Conservation (phyloP, 1,140 invertebrate species). For the Drosophila takahashii region DNA sequence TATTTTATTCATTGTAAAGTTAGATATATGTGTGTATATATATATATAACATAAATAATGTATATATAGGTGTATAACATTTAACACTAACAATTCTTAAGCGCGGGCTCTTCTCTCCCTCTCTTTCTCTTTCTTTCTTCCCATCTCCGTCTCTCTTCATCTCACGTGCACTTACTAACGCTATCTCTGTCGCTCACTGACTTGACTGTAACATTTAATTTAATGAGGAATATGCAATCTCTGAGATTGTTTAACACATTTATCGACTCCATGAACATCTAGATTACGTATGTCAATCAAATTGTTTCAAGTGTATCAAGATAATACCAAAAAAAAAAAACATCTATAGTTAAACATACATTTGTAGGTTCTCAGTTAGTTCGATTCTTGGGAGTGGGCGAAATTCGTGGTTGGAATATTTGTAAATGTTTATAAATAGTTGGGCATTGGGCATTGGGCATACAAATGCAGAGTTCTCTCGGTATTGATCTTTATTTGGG, state of each 20-base stretch:
- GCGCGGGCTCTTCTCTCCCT: constrained; percentile 19
- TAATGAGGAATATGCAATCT: constrained; percentile 64
- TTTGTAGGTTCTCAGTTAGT: constrained; percentile 27
- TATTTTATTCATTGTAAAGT: constrained; percentile 51
- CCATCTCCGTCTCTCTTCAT: constrained; percentile 12
- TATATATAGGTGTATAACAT: constrained; percentile 50
- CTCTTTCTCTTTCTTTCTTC: constrained; percentile 19
- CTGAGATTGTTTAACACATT: constrained; percentile 67
- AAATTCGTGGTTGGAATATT: constrained; percentile 62
- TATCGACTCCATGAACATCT: constrained; percentile 37
- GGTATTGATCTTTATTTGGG: constrained; percentile 13
- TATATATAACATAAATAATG: constrained; percentile 47
- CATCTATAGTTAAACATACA: constrained; percentile 5
- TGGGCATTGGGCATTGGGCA: constrained; percentile 20
- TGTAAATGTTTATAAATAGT: constrained; percentile 51
- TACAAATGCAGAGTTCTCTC: constrained; percentile 57
- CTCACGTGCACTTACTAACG: constrained; percentile 13
- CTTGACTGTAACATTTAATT: constrained; percentile 38
- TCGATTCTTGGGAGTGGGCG: constrained; percentile 42
- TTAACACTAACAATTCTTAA: constrained; percentile 50
- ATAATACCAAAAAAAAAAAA: constrained; percentile 17
- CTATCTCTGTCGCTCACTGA: constrained; percentile 27
- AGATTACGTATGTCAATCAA: constrained; percentile 47
- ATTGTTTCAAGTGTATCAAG: constrained; percentile 24
- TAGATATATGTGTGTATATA: constrained; percentile 26